These are phyloP conservation scores for Ia io DNA, from an alignment of 2,113 vertebrate genomes.

Conservation along the genomic window DNA sequence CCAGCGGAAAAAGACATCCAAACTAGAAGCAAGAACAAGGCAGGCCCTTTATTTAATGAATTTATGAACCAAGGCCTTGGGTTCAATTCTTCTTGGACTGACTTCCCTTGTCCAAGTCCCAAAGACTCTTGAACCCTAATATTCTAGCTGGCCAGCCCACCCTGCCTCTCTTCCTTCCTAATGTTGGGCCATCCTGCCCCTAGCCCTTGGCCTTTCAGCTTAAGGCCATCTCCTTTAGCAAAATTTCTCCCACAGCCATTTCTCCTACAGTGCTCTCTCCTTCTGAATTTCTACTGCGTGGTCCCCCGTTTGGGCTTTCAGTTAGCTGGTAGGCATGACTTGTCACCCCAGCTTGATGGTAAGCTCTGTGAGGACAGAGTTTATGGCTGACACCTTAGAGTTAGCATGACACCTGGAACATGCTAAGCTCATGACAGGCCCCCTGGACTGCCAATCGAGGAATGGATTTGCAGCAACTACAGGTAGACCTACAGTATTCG, in stretches of 20 bases:
- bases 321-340: not conserved
- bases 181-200: not conserved
- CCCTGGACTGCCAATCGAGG: not conserved
- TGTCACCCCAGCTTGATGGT: not conserved
- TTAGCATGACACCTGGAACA: not conserved
- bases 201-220: not conserved
- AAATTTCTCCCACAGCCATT: not conserved
- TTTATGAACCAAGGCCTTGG: not conserved
- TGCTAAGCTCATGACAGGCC: not conserved
- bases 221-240: not conserved
- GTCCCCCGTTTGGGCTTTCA: not conserved
- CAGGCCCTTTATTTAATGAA: not conserved
- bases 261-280: not conserved
- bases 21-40: constrained; percentile 78
- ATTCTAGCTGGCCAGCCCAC: not conserved
- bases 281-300: not conserved
- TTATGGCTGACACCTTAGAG: not conserved
- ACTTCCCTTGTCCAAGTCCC: not conserved
- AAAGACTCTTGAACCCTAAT: not conserved
- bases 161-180: not conserved
- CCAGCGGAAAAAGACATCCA: constrained; percentile 96
- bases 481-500: not conserved
- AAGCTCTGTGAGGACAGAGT: not conserved
- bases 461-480: not conserved
- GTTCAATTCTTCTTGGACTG: not conserved